These are phyloP conservation scores for Piaya cayana DNA, from an alignment of 2,113 vertebrate species.

Conservation along the genomic window DNA sequence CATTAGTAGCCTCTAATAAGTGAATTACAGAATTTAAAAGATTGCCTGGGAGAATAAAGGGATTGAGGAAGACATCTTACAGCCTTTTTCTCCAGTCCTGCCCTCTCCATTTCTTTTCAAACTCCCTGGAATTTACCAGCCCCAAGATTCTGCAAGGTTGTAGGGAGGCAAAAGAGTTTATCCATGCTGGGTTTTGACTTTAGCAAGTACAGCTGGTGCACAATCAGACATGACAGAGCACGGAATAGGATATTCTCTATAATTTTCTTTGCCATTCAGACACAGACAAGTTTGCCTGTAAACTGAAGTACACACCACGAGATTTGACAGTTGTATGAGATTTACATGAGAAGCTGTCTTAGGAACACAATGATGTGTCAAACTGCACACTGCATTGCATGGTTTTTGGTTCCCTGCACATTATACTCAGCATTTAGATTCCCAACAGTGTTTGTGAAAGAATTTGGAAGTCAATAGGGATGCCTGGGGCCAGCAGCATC, in stretches of 20 bases:
- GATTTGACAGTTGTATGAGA: background rate
- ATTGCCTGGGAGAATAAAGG: background rate
- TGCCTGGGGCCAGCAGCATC: background rate
- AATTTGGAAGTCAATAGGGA: background rate
- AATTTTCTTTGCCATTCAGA: background rate
- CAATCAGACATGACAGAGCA: background rate
- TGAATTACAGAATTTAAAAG: background rate
- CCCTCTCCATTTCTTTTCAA: background rate
- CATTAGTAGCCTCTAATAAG: background rate
- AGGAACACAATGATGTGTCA: background rate
- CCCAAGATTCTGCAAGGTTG: background rate
- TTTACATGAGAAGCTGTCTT: background rate
- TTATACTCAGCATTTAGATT: background rate
- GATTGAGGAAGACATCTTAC: background rate
- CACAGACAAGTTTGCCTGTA: background rate
- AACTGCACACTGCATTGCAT: background rate
- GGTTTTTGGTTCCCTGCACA: background rate
- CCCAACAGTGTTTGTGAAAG: background rate
- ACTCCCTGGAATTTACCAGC: background rate
- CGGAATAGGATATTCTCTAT: background rate
- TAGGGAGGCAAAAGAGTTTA: background rate
- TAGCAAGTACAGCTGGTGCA: background rate
- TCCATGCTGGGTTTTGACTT: background rate
- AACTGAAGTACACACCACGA: background rate
- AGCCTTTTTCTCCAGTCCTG: background rate